Conservation (phyloP, 2,113 vertebrate genomes). For the Pelecanoides urinatrix region DNA sequence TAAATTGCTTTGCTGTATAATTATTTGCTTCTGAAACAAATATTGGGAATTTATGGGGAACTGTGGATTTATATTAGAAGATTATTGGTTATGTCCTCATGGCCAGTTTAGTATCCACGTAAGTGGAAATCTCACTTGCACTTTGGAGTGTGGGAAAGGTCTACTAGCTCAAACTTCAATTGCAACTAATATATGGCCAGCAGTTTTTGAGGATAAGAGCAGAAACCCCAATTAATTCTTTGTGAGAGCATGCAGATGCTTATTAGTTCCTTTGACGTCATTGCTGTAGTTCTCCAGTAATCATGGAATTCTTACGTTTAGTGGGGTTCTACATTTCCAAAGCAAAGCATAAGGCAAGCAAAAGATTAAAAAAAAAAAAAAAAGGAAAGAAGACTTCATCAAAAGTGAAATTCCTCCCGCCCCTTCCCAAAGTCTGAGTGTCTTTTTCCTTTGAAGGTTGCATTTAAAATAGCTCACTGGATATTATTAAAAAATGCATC, state of each 20-base stretch:
- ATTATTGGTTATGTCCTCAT: not conserved
- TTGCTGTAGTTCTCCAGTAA: not conserved
- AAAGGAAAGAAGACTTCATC: not conserved
- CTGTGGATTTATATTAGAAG: not conserved
- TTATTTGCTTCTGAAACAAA: not conserved
- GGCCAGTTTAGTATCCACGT: not conserved
- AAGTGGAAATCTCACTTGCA: not conserved
- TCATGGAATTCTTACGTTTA: not conserved
- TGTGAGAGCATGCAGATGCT: not conserved
- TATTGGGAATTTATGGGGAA: not conserved
- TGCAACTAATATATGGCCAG: not conserved
- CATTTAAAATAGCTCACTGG: not conserved
- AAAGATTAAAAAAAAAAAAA: not conserved
- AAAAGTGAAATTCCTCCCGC: not conserved
- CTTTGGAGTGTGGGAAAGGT: not conserved
- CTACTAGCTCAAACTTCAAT: not conserved
- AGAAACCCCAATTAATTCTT: not conserved
- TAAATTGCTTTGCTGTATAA: not conserved
- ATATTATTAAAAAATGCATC: not conserved
- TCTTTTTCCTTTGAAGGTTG: not conserved
- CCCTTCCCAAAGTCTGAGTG: not conserved
- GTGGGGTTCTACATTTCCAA: not conserved
- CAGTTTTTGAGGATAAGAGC: not conserved
- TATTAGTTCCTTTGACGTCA: not conserved
- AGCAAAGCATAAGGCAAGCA: not conserved